Percentiles rank a stretch among this genome's conserved stretches.
Conservation (phyloP, 1,140 invertebrate genomes). For the Aphis gossypii region DNA sequence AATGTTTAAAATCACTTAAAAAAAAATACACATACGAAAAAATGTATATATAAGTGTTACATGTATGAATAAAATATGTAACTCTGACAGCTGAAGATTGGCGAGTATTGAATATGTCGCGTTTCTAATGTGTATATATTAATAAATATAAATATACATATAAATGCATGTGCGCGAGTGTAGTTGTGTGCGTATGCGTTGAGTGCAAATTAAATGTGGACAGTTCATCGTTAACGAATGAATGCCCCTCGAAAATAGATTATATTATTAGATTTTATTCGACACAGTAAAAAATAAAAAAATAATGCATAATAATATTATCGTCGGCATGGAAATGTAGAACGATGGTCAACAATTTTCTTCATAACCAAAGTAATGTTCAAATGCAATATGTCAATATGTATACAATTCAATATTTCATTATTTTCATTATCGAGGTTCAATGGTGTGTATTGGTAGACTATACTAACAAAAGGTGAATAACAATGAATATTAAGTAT, state of each 20-base stretch:
- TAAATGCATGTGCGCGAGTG: neutral
- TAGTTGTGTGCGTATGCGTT: neutral
- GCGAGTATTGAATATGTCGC: neutral
- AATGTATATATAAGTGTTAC: neutral
- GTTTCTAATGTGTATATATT: neutral
- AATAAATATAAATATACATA: neutral
- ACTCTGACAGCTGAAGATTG: neutral
- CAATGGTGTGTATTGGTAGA: neutral
- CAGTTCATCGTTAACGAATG: neutral
- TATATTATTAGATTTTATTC: neutral
- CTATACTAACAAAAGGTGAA: neutral
- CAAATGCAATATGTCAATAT: neutral
- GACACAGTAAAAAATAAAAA: neutral
- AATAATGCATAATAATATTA: neutral
- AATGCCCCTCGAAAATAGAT: neutral
- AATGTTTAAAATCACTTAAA: neutral
- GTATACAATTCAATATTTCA: neutral
- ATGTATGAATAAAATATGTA: neutral
- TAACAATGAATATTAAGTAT: neutral
- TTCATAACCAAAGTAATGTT: neutral
- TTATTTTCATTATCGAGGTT: slow-evolving; percentile 24
- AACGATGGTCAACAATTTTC: neutral
- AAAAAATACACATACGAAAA: neutral
- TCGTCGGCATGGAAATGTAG: neutral
- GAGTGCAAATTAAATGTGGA: neutral